These are phyloP conservation scores for Acrossocheilus wenchowensis DNA, from an alignment of 2,797 vertebrate species.

Conservation along the genomic window DNA sequence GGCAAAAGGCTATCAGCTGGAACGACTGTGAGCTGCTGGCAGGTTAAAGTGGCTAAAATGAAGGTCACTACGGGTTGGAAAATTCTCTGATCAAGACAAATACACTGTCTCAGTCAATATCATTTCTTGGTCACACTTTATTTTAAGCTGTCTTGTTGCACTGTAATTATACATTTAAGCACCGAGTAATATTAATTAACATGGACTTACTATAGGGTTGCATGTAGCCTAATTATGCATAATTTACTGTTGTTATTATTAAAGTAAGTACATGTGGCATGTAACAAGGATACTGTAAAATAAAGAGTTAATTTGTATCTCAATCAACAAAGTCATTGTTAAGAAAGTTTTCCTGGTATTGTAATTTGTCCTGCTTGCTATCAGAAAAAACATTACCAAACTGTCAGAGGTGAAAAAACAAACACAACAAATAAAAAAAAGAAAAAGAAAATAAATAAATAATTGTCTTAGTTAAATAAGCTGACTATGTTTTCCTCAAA, in stretches of 20 bases:
- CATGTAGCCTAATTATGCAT: neutral
- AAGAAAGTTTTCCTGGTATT: neutral
- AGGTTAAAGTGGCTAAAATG: constrained; percentile 36
- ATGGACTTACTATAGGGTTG: neutral
- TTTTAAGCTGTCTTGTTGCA: neutral
- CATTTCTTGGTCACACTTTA: neutral
- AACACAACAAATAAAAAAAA: neutral
- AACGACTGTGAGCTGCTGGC: constrained; percentile 58
- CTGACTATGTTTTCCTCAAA: neutral
- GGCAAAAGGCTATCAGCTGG: constrained; percentile 59
- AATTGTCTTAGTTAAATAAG: neutral
- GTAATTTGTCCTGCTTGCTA: neutral
- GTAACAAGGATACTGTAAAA: neutral
- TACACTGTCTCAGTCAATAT: neutral
- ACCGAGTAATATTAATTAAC: neutral
- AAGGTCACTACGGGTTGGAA: constrained; percentile 39
- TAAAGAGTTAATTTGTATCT: neutral
- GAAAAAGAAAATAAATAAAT: neutral
- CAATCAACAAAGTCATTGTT: neutral
- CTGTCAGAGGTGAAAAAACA: neutral
- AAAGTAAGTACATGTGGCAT: neutral
- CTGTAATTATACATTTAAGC: neutral
- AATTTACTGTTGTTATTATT: neutral
- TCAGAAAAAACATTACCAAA: neutral
- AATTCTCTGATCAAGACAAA: neutral